These are phyloP conservation scores for Ambastaia sidthimunki DNA, from an alignment of 2,797 vertebrate species.

Conservation along the genomic window DNA sequence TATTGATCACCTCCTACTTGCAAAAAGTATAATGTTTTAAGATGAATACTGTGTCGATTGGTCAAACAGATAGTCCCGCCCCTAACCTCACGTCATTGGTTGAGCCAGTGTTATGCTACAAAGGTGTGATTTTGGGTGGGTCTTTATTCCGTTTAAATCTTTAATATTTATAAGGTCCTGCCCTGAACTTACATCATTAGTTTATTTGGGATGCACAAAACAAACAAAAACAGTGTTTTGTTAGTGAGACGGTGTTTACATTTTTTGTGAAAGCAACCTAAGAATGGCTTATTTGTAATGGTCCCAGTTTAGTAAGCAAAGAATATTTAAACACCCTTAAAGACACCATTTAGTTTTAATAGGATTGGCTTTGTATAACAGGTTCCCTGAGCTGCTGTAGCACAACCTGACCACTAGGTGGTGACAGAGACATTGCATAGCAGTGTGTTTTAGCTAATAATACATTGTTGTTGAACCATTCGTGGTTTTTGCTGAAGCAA, in stretches of 20 bases:
- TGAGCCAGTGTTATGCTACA: neutral
- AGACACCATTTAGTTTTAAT: too few relatives aligned
- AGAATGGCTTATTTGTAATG: too few relatives aligned
- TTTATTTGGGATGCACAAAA: too few relatives aligned
- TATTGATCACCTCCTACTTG: too few relatives aligned
- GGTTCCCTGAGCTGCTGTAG: neutral
- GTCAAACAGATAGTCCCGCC: neutral
- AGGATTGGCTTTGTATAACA: too few relatives aligned
- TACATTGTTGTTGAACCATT: too few relatives aligned
- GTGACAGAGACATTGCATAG: neutral
- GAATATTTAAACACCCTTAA: too few relatives aligned
- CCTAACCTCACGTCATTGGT: neutral
- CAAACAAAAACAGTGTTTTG: too few relatives aligned
- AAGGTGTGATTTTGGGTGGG: neutral
- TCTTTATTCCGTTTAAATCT: neutral
- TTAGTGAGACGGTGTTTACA: too few relatives aligned
- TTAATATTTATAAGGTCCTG: neutral
- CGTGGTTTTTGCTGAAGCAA: conserved; percentile 64
- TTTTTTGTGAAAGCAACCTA: too few relatives aligned
- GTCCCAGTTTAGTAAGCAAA: too few relatives aligned
- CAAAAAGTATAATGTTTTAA: neutral
- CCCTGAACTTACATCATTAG: too few relatives aligned
- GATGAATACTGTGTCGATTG: neutral
- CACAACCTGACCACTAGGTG: neutral
- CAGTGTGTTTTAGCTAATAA: neutral